A percentile compares a stretch with the other conserved stretches of the same genome.
Evolutionary conservation across 1,140 invertebrate genomes (phyloP).

Genomic region (Megalopta genalis): DNA sequence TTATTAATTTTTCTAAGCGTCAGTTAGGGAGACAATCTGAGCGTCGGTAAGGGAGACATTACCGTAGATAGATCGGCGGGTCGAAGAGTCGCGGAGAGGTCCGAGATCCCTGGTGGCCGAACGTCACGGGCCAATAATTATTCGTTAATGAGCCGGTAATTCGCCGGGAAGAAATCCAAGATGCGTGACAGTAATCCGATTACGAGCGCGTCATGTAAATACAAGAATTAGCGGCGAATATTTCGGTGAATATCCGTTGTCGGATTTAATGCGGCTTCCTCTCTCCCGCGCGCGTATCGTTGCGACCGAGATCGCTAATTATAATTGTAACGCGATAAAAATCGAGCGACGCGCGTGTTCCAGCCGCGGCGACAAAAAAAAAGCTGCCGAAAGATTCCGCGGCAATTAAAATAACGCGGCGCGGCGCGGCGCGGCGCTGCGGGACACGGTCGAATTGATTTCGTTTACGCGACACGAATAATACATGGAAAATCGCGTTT

Average conservation of each 20-base stretch:
- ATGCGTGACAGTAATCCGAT: slow-evolving; percentile 3
- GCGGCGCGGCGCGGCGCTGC: too few relatives aligned
- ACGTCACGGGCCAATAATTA: background rate
- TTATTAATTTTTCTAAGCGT: too few relatives aligned
- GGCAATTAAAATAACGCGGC: too few relatives aligned
- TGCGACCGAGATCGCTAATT: background rate
- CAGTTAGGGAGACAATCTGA: too few relatives aligned
- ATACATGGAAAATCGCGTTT: too few relatives aligned
- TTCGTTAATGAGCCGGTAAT: background rate
- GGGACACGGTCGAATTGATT: too few relatives aligned
- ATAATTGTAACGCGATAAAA: background rate
- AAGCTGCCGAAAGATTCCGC: too few relatives aligned
- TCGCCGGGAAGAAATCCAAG: background rate
- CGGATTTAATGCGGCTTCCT: background rate
- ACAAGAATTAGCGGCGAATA: slow-evolving; percentile 1
- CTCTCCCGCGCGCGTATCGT: background rate
- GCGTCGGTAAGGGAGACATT: too few relatives aligned
- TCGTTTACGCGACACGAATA: too few relatives aligned
- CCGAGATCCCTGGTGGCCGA: background rate
- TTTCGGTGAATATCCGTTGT: background rate
- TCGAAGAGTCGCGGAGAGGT: background rate
- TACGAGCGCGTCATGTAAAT: background rate
- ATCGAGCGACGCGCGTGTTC: background rate
- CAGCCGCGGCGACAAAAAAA: too few relatives aligned
- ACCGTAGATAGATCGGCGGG: background rate